Evolutionary conservation across 2,888 invertebrate genomes (phyloP), one percentile per base, ranked within the genome.

Genomic region (Apeira syringaria): DNA sequence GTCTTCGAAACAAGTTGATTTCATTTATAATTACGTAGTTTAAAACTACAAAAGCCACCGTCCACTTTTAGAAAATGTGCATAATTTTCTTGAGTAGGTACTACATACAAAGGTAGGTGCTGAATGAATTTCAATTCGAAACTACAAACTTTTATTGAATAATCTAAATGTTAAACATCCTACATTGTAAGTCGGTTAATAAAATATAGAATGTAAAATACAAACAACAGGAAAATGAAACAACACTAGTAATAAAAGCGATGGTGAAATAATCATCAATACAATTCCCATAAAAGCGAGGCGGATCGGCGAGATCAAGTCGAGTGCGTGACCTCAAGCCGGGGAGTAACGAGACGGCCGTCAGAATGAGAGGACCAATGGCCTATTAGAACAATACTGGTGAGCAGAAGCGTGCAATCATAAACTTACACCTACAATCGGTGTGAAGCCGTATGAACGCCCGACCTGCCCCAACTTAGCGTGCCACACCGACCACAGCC

Each of bases 311-410:
- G 71, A 70, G 74, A 81, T 79, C 72, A 74, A 74, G 77, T 79
- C 74, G 69, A 77, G 73, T 66, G 76, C 74, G 66, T 82, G 80
- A 83, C 78, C 80, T 70, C 67, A 68, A 74, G 70, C 56, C 64
- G 59, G 34, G 37, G 40, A 40, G 70, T 73, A 77, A 75, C 72
- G 61, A 77, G 74, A 69, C 72, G 71, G 64, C 72, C 73, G 71
- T 72, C 64, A 61, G 71, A 66, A 65, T 61, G 67, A 58, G 65
- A 68, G 65, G 61, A 60, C 69, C 63, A 66, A 69, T 66, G 68
- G 74, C 68, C 83, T 66, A 82, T 81, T 79, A 81, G 76, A 84
- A 86, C 83, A 86, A 86, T 85, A 77, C 83, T 78, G 78, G 80
- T 74, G 49, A 64, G 72, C 79, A 80, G 75, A 75, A 83, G 80